A percentile compares a stretch with the other conserved stretches of the same genome.
phyloP scores from a whole-genome alignment of 2,888 invertebrate genomes.

The Yponomeuta cagnagella region DNA sequence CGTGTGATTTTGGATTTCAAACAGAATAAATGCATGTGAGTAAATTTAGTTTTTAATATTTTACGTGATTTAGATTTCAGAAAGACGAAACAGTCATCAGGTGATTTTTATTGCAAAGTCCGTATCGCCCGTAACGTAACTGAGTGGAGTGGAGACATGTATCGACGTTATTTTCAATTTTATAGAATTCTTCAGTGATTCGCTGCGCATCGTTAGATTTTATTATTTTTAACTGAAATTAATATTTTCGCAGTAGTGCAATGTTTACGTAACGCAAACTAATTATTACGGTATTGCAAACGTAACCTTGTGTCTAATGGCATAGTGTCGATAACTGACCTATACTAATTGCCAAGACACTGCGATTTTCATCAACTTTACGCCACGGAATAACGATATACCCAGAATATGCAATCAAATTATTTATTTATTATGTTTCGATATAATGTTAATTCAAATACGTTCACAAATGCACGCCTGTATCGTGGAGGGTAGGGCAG shows the following conservation, averaged over 20 bases:
- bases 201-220: too few relatives aligned
- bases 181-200: too few relatives aligned
- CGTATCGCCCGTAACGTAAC: too few relatives aligned
- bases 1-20: not conserved
- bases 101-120: too few relatives aligned
- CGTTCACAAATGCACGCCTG: too few relatives aligned
- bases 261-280: not conserved
- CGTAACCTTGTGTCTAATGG: not conserved
- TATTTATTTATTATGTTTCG: too few relatives aligned
- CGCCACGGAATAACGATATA: not conserved
- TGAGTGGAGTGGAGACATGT: too few relatives aligned
- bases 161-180: too few relatives aligned
- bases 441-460: too few relatives aligned
- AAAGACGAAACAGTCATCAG: not conserved
- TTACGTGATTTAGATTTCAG: not conserved
- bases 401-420: not conserved
- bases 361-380: not conserved
- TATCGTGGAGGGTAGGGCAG: too few relatives aligned
- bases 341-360: not conserved
- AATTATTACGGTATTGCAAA: not conserved
- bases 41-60: not conserved
- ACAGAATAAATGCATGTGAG: slow-evolving; percentile 6
- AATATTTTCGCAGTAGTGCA: not conserved
- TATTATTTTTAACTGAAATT: not conserved
- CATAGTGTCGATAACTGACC: not conserved